These are phyloP conservation scores for Gnathonemus longibarbis DNA, from an alignment of 2,113 vertebrate species.

Conservation along the genomic window DNA sequence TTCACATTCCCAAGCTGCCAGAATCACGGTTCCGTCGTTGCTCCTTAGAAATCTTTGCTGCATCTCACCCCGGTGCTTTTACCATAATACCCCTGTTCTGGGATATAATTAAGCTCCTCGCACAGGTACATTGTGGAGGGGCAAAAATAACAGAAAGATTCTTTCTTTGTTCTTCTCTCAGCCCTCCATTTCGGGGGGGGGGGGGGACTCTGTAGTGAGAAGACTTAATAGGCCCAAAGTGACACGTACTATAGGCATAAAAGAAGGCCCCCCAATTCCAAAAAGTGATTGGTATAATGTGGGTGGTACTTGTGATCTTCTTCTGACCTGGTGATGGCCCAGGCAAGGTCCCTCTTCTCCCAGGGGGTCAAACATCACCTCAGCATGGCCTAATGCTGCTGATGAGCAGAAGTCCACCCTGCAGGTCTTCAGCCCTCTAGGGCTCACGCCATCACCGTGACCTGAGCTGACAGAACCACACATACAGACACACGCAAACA, in stretches of 20 bases:
- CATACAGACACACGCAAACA: constrained; percentile 21
- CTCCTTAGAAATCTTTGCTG: constrained; percentile 48
- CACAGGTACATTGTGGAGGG: neutral
- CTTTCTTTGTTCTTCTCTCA: neutral
- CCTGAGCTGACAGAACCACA: constrained; percentile 57
- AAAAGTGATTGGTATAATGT: neutral
- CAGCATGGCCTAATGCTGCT: constrained; percentile 60
- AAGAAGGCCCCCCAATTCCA: neutral
- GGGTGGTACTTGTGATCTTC: neutral
- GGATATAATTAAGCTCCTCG: neutral
- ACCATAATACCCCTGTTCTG: constrained; percentile 50
- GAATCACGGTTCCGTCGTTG: constrained; percentile 48
- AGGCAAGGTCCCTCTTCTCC: constrained; percentile 37
- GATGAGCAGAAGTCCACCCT: constrained; percentile 62
- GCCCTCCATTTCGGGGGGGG: neutral
- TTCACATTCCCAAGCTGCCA: constrained; percentile 61
- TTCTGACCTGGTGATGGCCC: constrained; percentile 30
- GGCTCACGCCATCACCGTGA: constrained; percentile 58
- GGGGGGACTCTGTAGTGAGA: neutral
- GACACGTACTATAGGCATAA: neutral
- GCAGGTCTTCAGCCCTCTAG: constrained; percentile 44
- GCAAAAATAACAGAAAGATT: neutral
- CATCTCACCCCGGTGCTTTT: constrained; percentile 25
- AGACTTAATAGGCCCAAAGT: neutral
- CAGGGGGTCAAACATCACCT: constrained; percentile 64